Percentiles rank a stretch among this genome's conserved stretches.
Conservation (phyloP, 1,140 invertebrate species). For the Gryllus bimaculatus region DNA sequence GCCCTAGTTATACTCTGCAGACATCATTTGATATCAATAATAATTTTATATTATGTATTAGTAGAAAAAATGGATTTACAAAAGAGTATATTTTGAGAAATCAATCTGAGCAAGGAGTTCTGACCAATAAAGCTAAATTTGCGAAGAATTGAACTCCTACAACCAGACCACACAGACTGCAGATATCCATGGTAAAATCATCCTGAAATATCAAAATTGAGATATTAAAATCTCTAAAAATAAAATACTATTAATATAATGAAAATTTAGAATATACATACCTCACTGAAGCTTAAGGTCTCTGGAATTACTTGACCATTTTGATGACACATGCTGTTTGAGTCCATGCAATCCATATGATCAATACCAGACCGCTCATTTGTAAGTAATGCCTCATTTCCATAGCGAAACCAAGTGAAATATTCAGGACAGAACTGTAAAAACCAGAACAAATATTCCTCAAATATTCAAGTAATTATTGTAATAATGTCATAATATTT, state of each 20-base stretch:
- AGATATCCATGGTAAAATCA: neutral
- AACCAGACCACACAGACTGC: neutral
- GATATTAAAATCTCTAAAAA: no score
- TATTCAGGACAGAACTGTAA: constrained; percentile 70
- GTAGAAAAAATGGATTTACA: neutral
- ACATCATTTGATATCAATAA: no score
- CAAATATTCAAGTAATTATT: neutral
- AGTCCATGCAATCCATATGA: constrained; percentile 49
- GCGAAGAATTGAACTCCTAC: neutral
- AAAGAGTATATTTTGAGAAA: neutral
- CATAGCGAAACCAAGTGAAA: constrained; percentile 88
- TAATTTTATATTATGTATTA: neutral
- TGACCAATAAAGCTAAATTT: neutral
- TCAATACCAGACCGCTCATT: constrained; percentile 83
- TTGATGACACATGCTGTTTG: constrained; percentile 61
- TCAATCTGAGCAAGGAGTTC: neutral
- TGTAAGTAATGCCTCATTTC: constrained; percentile 84
- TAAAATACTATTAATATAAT: no score
- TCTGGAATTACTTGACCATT: constrained; percentile 69
- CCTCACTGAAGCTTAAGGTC: constrained; percentile 66
- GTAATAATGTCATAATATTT: no score
- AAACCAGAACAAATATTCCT: neutral
- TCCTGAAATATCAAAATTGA: neutral
- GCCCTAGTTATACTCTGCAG: no score
- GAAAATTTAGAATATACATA: constrained; percentile 29